phyloP scores from a whole-genome alignment of 2,888 invertebrate genomes.

The Cantharis rufa region DNA sequence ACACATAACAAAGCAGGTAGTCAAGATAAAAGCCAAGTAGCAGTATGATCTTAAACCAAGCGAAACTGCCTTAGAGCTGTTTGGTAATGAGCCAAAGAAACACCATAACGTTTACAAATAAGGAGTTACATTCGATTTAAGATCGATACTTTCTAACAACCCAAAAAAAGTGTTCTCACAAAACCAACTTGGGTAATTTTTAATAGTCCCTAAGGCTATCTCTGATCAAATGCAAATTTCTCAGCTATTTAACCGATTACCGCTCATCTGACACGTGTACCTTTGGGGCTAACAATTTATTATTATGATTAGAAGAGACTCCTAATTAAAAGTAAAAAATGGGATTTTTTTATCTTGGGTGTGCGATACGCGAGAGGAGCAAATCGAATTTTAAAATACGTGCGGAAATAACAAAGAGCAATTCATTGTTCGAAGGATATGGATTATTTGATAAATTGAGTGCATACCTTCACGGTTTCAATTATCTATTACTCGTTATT shows the following conservation, averaged over 20 bases:
- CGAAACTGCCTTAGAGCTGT: slow-evolving; percentile 28
- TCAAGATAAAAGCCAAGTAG: slow-evolving; percentile 23
- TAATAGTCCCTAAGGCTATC: slow-evolving; percentile 7
- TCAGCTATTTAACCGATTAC: slow-evolving; percentile 18
- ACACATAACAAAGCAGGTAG: slow-evolving; percentile 24
- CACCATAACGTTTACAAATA: not conserved
- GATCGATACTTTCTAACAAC: slow-evolving; percentile 1
- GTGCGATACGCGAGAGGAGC: not conserved
- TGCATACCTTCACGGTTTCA: slow-evolving; percentile 48
- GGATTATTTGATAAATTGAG: slow-evolving; percentile 50
- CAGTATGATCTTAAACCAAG: slow-evolving; percentile 13
- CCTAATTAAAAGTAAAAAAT: slow-evolving; percentile 11
- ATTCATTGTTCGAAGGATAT: slow-evolving; percentile 43
- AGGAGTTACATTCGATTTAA: slow-evolving; percentile 6
- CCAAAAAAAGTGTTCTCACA: not conserved
- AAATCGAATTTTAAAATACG: slow-evolving; percentile 24
- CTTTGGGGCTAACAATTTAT: slow-evolving; percentile 7
- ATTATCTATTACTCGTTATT: slow-evolving; percentile 16
- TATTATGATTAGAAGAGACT: slow-evolving; percentile 8
- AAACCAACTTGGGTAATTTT: not conserved
- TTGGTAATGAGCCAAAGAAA: slow-evolving; percentile 16
- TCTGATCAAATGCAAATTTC: slow-evolving; percentile 17
- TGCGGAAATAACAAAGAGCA: slow-evolving; percentile 48
- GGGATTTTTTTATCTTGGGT: not conserved
- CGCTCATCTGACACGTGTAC: slow-evolving; percentile 15